phyloP scores from a whole-genome alignment of 2,113 vertebrate species.

The Cyanoderma ruficeps region DNA sequence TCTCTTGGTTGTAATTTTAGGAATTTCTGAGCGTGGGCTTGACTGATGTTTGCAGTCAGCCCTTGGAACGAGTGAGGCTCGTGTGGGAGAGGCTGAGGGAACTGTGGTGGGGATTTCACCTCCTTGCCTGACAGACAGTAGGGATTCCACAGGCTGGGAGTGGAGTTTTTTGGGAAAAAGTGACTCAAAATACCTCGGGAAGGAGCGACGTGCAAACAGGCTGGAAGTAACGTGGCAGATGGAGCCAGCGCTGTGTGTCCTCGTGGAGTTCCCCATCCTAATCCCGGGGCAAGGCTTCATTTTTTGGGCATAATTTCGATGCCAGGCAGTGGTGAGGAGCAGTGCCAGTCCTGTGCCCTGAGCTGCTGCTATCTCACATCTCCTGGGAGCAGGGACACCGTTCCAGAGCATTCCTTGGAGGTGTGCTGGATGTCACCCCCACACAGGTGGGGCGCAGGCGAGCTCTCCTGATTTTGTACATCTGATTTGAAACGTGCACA shows the following conservation, averaged over 20 bases:
- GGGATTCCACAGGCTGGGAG: neutral
- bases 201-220: neutral
- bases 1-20: neutral
- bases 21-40: neutral
- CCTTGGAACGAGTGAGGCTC: neutral
- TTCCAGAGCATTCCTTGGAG: neutral
- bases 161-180: neutral
- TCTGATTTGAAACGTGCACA: accelerated
- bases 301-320: neutral
- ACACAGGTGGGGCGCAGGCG: accelerated
- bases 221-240: neutral
- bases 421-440: neutral
- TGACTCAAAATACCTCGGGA: neutral
- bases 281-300: neutral
- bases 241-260: neutral
- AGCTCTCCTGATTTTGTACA: neutral
- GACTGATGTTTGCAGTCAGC: neutral
- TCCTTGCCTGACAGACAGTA: neutral
- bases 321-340: neutral
- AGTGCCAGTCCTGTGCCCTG: neutral
- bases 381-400: accelerated
- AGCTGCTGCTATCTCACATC: neutral
- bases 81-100: neutral
- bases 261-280: neutral
- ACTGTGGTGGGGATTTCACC: neutral